phyloP scores from a whole-genome alignment of 2,797 vertebrate genomes.

The Echeneis naucrates region DNA sequence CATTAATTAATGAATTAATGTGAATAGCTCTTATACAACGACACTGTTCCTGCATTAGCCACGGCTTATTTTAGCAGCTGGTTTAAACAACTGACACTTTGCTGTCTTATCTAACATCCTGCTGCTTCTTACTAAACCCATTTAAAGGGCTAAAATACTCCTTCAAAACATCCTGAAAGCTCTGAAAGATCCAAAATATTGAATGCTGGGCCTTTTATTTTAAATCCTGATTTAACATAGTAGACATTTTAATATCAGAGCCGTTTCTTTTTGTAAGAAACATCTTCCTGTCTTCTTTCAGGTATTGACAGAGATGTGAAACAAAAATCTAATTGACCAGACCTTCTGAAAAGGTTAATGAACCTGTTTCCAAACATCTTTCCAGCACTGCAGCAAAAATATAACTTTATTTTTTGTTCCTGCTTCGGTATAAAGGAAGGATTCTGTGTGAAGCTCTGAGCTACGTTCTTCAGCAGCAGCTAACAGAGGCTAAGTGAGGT shows the following conservation, averaged over 20 bases:
- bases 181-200: not conserved
- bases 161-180: not conserved
- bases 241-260: not conserved
- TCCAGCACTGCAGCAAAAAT: not conserved
- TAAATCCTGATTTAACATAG: not conserved
- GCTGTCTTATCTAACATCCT: not conserved
- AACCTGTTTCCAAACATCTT: conserved; percentile 1
- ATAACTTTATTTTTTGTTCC: not conserved
- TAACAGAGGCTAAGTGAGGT: conserved; percentile 34
- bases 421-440: conserved; percentile 13
- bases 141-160: conserved; percentile 1
- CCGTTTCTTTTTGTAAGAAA: not conserved
- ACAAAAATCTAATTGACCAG: not conserved
- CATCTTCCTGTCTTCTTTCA: too few species aligned
- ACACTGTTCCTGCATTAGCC: not conserved
- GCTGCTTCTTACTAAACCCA: conserved; percentile 8
- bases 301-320: not conserved
- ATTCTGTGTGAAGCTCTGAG: conserved; percentile 29
- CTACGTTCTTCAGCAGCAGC: conserved; percentile 16
- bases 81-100: not conserved
- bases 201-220: not conserved
- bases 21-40: conserved; percentile 30
- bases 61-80: conserved; percentile 17
- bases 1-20: conserved; percentile 34
- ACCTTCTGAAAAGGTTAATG: not conserved